Conservation (phyloP, 2,888 invertebrate species). For the Dioctria rufipes region DNA sequence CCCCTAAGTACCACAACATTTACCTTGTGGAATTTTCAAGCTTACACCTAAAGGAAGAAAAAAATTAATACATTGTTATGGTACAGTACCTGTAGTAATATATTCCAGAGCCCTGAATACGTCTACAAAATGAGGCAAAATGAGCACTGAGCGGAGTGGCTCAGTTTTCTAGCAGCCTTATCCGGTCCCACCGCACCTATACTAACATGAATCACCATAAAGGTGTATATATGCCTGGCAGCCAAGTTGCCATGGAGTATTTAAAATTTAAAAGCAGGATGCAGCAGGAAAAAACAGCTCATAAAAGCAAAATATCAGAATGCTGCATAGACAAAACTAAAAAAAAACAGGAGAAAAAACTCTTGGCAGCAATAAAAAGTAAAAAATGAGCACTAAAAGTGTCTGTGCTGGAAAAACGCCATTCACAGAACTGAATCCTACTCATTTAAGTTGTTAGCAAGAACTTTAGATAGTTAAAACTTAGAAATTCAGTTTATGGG, state of each 20-base stretch:
- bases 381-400: constrained; percentile 31
- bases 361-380: constrained; percentile 32
- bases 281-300: constrained; percentile 6
- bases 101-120: no score
- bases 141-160: no score
- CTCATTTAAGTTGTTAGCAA: constrained; percentile 43
- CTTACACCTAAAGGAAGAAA: no score
- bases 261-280: constrained; percentile 29
- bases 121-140: no score
- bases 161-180: background rate
- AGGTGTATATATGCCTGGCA: background rate
- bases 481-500: constrained; percentile 42
- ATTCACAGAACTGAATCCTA: constrained; percentile 29
- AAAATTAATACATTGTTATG: no score
- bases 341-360: constrained; percentile 7
- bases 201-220: background rate
- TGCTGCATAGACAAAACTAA: constrained; percentile 36
- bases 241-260: background rate
- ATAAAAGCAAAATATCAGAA: constrained; percentile 26
- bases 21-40: no score
- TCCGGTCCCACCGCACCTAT: background rate
- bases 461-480: constrained; percentile 37
- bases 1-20: no score
- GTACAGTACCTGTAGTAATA: no score
- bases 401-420: constrained; percentile 30